Percentiles rank a stretch among this genome's conserved stretches.
These are phyloP conservation scores for Cerastis rubricosa DNA, from an alignment of 2,888 invertebrate species.

Conservation along the genomic window DNA sequence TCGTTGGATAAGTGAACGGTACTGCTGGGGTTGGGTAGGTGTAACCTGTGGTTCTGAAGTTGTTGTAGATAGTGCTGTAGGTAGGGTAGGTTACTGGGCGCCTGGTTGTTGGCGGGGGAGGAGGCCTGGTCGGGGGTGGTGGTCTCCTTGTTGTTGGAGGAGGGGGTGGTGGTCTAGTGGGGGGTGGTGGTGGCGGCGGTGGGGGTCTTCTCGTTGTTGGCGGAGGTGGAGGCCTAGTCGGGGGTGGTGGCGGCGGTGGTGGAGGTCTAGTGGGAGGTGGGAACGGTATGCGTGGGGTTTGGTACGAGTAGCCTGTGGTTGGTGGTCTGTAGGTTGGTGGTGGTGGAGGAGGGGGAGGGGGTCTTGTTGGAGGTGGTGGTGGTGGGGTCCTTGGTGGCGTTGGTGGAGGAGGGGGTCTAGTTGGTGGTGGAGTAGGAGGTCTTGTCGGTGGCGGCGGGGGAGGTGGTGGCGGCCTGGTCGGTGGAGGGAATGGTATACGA, in stretches of 20 bases:
- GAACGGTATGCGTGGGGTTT: conserved; percentile 5
- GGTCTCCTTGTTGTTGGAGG: conserved; percentile 19
- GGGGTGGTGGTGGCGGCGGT: conserved; percentile 9
- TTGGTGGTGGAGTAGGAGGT: conserved; percentile 46
- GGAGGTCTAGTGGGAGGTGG: conserved; percentile 33
- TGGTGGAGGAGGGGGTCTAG: conserved; percentile 10
- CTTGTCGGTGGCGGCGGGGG: conserved; percentile 50
- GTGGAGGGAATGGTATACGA: conserved; percentile 13
- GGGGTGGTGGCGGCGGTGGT: conserved; percentile 59
- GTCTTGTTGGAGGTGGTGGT: conserved; percentile 52
- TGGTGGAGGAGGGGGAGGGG: conserved; percentile 55
- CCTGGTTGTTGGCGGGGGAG: conserved; percentile 49
- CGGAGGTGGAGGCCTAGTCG: conserved; percentile 16
- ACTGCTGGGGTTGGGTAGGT: conserved; percentile 63
- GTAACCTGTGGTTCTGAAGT: conserved; percentile 67
- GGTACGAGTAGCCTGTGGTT: conserved; percentile 10
- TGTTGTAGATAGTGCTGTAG: conserved; percentile 16
- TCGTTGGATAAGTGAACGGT: conserved; percentile 62
- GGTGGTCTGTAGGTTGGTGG: conserved; percentile 55
- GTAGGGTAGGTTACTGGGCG: conserved; percentile 20
- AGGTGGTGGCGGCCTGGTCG: conserved; percentile 21
- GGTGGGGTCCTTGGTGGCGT: conserved; percentile 18
- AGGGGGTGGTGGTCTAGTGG: conserved; percentile 9
- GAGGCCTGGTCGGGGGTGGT: conserved; percentile 45
- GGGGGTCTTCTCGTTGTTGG: conserved; percentile 1